phyloP scores from a whole-genome alignment of 2,888 invertebrate species.

The Euphydryas editha region DNA sequence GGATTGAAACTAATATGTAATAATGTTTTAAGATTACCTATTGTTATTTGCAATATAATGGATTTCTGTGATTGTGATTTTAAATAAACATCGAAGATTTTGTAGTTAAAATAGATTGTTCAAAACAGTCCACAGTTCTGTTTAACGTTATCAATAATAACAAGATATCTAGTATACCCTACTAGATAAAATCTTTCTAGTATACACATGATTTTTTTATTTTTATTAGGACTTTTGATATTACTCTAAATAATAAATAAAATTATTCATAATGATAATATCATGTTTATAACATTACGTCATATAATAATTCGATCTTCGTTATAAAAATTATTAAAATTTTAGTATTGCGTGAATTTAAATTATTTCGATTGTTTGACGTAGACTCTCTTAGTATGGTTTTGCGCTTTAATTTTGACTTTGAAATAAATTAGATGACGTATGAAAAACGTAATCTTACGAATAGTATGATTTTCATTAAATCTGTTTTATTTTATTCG shows the following conservation, averaged over 20 bases:
- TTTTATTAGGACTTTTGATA: background rate
- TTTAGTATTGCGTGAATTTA: background rate
- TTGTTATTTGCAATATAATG: constrained; percentile 12
- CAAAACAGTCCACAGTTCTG: background rate
- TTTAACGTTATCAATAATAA: background rate
- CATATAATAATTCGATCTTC: background rate
- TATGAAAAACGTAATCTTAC: background rate
- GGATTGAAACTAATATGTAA: constrained; percentile 33
- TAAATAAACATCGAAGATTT: constrained; percentile 31
- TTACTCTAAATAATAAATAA: background rate
- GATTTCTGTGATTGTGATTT: constrained; percentile 25
- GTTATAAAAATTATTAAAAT: no score
- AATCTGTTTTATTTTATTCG: no score
- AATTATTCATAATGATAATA: background rate
- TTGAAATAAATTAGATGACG: constrained; percentile 1
- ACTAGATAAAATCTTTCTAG: no score
- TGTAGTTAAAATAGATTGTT: constrained; percentile 10
- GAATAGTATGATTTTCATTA: background rate
- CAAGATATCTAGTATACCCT: no score
- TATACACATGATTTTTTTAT: background rate
- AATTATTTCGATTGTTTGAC: constrained; percentile 15
- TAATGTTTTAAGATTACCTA: constrained; percentile 23
- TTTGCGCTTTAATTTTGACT: constrained; percentile 16
- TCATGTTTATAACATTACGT: no score
- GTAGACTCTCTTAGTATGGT: constrained; percentile 20